These are phyloP conservation scores for Lonchura striata DNA, from an alignment of 2,113 vertebrate genomes.

Conservation along the genomic window DNA sequence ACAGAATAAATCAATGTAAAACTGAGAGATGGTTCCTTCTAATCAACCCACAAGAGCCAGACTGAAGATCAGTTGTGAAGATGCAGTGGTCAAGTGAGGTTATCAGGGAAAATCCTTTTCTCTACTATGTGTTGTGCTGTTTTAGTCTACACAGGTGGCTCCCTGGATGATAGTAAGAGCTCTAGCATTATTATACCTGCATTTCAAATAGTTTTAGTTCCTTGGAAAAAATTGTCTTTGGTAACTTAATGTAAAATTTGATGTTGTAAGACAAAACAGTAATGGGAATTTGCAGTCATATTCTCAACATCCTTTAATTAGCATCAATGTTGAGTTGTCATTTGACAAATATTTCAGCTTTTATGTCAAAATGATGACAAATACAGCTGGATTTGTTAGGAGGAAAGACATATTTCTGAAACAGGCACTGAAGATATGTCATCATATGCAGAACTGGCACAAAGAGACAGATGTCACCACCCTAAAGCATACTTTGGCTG, in stretches of 20 bases:
- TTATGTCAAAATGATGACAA: constrained; percentile 8
- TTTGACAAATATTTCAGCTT: neutral
- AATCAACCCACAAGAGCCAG: neutral
- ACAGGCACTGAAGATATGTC: neutral
- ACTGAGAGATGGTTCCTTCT: neutral
- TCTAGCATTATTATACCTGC: neutral
- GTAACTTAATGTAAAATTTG: neutral
- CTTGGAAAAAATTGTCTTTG: neutral
- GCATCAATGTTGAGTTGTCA: neutral
- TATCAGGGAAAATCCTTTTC: neutral
- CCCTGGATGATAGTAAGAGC: neutral
- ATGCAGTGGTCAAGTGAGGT: neutral
- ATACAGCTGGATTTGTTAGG: neutral
- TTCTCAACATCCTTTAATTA: neutral
- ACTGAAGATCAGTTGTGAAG: neutral
- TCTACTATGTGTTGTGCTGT: neutral
- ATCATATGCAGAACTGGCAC: neutral
- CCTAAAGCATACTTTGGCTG: neutral
- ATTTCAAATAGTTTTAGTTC: neutral
- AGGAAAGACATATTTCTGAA: neutral
- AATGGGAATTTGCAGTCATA: neutral
- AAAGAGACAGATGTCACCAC: neutral
- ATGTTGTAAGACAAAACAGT: neutral
- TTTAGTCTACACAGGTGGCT: neutral
- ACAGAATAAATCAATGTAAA: neutral